Percentiles rank a stretch among this genome's conserved stretches.
phyloP scores from a whole-genome alignment of 2,888 invertebrate genomes.

The Ectemnius cavifrons region DNA sequence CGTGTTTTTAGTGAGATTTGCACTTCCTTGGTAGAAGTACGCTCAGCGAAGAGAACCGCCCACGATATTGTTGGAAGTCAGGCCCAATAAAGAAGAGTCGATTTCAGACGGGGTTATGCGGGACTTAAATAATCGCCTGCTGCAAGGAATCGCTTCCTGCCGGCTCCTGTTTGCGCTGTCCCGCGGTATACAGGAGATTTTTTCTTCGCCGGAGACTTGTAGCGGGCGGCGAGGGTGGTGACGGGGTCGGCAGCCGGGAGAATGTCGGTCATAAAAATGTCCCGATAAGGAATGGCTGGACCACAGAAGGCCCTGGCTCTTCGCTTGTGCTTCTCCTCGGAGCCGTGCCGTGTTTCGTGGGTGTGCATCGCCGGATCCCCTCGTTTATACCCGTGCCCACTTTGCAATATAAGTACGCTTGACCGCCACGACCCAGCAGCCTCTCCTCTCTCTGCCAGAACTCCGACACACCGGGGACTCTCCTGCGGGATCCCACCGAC shows the following conservation, averaged over 20 bases:
- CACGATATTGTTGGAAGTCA: slow-evolving; percentile 20
- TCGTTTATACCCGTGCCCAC: slow-evolving; percentile 49
- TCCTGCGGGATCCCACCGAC: slow-evolving; percentile 21
- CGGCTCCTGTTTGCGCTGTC: slow-evolving; percentile 51
- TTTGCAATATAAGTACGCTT: slow-evolving; percentile 51
- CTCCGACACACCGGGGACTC: slow-evolving; percentile 30
- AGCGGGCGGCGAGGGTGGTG: slow-evolving; percentile 20
- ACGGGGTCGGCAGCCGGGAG: slow-evolving; percentile 50
- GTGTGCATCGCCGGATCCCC: slow-evolving; percentile 42
- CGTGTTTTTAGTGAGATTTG: no score
- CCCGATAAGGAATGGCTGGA: slow-evolving; percentile 61
- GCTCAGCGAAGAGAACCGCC: not conserved
- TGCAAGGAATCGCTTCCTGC: slow-evolving; percentile 56
- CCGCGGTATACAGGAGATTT: slow-evolving; percentile 20
- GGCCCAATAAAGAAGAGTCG: slow-evolving; percentile 19
- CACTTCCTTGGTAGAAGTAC: no score
- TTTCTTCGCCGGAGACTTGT: slow-evolving; percentile 34
- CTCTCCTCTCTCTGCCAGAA: slow-evolving; percentile 20
- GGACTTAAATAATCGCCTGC: slow-evolving; percentile 42
- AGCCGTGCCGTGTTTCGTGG: slow-evolving; percentile 42
- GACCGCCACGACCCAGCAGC: slow-evolving; percentile 43
- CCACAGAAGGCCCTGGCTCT: slow-evolving; percentile 29
- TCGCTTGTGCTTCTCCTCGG: slow-evolving; percentile 21
- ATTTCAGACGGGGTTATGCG: slow-evolving; percentile 2
- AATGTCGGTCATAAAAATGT: slow-evolving; percentile 68